Base-by-base conservation (phyloP, 2,797 vertebrate species). In the Propithecus perrieri region DNA sequence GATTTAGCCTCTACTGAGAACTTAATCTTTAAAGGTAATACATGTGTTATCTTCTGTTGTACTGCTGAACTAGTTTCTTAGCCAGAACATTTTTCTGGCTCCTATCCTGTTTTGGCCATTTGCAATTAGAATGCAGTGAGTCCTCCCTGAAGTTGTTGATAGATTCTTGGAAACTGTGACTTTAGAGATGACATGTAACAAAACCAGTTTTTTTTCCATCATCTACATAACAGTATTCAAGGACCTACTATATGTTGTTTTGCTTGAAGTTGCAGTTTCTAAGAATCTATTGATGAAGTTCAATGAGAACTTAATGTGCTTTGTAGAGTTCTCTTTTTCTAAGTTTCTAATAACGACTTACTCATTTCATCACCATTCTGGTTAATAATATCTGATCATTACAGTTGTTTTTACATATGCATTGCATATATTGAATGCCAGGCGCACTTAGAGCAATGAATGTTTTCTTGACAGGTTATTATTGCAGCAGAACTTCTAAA, bases 401-500 rank as follows among this genome's bases (percentile, higher is more conserved):
- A 61, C 41, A 8, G 12, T 69, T 71, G 33, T 41, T 86, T 85
- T 81, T 48, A 38, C 11, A 0, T 20, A 1, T 3, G 3, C 17
- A 1, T 48, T 33, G 46, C 57, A 28, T 2, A 0, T 10, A 18
- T 11, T 53, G 26, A 50, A 4, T 35, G 50, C 26, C 12, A 28
- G 41, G 20, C 14, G n/a, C 7, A 12, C 11, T 38, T 20, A 94
- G 50, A 38, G 13, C 41, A 46, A 87, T 72, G 26, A 43, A 46
- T 48, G 53, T 96, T 87, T 83, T 91, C 57, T 96, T 63, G 83
- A 91, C 84, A 99, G 99, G 99, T 99, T 22, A 99, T 99, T 96
- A 99, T 99, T 97, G 99, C 99, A 74, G 99, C 99, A 89, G 99
- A 99, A 95, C 98, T 99, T 74, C 98, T 99, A 0, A 99, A 99